A percentile compares a stretch with the other conserved stretches of the same genome.
Conservation (phyloP, 2,888 invertebrate species). For the Cetonia aurata region DNA sequence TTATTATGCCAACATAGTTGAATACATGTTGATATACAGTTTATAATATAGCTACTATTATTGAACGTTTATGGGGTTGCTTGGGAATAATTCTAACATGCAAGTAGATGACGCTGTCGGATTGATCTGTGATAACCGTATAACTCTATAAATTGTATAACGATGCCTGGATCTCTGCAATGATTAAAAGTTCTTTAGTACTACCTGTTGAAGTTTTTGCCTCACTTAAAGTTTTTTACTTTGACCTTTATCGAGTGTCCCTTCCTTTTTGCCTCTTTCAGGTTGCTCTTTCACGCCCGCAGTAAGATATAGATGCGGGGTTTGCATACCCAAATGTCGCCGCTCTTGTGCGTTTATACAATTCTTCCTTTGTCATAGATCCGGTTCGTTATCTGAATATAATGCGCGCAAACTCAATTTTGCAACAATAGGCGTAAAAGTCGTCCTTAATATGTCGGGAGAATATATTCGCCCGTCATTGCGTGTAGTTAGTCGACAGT, state of each 20-base stretch:
- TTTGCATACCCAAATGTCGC: not conserved
- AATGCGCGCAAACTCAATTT: constrained; percentile 14
- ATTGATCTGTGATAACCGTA: no score
- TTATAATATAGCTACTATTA: no score
- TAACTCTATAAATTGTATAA: no score
- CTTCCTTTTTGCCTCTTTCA: not conserved
- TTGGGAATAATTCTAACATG: no score
- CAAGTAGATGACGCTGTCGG: no score
- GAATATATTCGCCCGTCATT: constrained; percentile 3
- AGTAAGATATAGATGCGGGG: constrained; percentile 3
- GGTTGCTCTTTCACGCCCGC: not conserved
- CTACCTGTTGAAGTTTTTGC: constrained; percentile 7
- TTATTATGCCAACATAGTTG: no score
- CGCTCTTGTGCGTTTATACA: constrained; percentile 14
- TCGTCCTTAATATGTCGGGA: not conserved
- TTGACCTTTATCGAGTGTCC: constrained; percentile 7
- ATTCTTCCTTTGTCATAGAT: constrained; percentile 20
- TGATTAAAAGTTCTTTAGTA: not conserved
- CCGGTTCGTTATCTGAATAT: constrained; percentile 22
- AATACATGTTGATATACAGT: no score
- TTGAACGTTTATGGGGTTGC: no score
- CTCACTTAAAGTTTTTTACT: not conserved
- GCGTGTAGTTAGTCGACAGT: not conserved
- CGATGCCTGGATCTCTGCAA: no score
- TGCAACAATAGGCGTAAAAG: constrained; percentile 21